Base-by-base conservation (phyloP, 2,113 vertebrate genomes). In the Nibea albiflora region DNA sequence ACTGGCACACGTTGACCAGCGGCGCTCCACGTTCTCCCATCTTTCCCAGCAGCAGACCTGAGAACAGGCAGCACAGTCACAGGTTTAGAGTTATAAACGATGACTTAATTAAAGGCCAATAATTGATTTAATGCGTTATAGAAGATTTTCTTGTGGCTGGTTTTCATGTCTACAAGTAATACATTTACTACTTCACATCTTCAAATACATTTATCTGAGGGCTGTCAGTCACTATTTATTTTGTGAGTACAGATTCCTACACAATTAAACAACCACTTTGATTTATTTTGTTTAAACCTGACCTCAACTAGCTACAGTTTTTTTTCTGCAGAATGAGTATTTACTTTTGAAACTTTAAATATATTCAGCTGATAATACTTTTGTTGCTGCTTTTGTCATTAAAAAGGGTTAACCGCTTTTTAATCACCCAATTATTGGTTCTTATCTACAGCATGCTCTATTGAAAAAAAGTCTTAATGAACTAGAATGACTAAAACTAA, bases 1-100 rank as follows among this genome's bases (percentile, higher is more conserved):
- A 96, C 93, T 97, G 96, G 81, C 97, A 97, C n/a, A 97, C 96
- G 1, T 95, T 97, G 4, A 97, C 95, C 15, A 97, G 88, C 0
- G 97, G 96, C 0, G 93, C 85, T 67, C 96, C 97, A 12, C 96
- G 95, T 75, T 97, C 95, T 0, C 97, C 97, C 96, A 97, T 97
- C 84, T 95, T 97, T 0, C 97, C 97, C 83, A 97, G 86, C 66
- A 97, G 94, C 26, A 97, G 93, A 24, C 97, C 97, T 95, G 85
- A 72, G 53, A 70, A 52, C 68, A 88, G 14, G 68, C 11, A 14
- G 15, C 11, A 60, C 47, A 57, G 5, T 61, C 24, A 26, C 9
- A 24, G 16, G 35, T 56, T 62, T 1, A 39, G 11, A 47, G 4
- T 28, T 28, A 1, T 35, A 57, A 46, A 4, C 39, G 12, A 39